Evolutionary conservation across 2,113 vertebrate genomes (phyloP), one percentile per base, ranked within the genome.

Genomic region (Plecotus auritus): DNA sequence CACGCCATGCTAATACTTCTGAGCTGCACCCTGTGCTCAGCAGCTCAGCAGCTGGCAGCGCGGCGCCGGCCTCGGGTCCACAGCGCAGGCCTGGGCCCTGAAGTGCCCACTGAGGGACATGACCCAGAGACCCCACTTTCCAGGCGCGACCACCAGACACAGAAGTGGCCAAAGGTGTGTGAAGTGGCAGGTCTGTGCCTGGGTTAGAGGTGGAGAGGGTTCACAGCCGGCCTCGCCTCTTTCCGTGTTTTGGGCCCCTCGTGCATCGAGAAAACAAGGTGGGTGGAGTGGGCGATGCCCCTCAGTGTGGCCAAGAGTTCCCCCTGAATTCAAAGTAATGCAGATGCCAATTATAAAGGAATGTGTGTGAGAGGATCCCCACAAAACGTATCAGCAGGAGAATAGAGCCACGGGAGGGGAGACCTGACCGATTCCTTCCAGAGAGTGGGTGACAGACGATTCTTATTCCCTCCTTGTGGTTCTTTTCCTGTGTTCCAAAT

Each of bases 391-490:
- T 0, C 23, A 10, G 26, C 17, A 11, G 45, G 11, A 32, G 16
- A 51, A 26, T 35, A 56, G 42, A 23, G 12, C 17, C 4, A n/a
- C 0, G 11, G 37, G 16, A 51, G 30, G 0, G 18, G 32, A 40
- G 42, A 74, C 40, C 40, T 61, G 20, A 59, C 51, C 1, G 10
- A 82, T 56, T 30, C 37, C 76, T 88, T 93, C 28, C 56, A 16
- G 26, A 69, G 6, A 23, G 26, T 6, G 28, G 22, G 2, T 12
- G 67, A 32, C 3, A 7, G 9, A 20, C 40, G 16, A 67, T 47
- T 81, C 54, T 66, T 26, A 54, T 74, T 94, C 89, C 45, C 70
- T 76, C 85, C n/a, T 61, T 40, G 22, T 14, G 37, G 26, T 59
- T 72, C 37, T 85, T 90, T 87, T 26, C 14, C 4, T 49, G 32